Evolutionary conservation across 2,888 invertebrate genomes (phyloP), one percentile per base, ranked within the genome.

Genomic region (Mantis religiosa): DNA sequence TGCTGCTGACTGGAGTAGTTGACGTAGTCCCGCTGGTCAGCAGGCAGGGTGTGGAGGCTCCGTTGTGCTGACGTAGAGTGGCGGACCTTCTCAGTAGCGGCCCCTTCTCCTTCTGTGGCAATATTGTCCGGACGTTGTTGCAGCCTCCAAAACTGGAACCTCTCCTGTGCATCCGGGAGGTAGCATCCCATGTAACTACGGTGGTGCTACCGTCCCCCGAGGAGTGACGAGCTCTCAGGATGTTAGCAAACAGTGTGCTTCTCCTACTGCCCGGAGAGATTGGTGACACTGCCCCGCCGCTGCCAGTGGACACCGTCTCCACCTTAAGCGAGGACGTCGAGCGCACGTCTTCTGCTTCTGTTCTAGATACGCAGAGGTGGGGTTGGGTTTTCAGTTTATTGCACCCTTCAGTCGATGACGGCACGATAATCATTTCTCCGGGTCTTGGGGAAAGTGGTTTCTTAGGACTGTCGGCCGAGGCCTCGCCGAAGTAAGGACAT

Each of bases 401-500:
- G 12, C 41, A 41, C 12, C 54, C 86, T 2, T 87, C 87, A 14
- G 14, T 1, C 20, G 87, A 7, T 25, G 82, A 30, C 2, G 92
- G 90, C 82, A 92, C 91, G 28, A 91, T 90, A 6, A 91, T 71
- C 54, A 71, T 71, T 71, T 71, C 90, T 86, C 90, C 2, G 6
- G 87, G 82, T 71, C 47, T 87, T 7, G 28, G 87, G 15, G 87
- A 82, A 3, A 28, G 85, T 9, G 34, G 12, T 82, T 34, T 84
- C 28, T 81, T 84, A 9, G 82, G n/a, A 47, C 54, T 88, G n/a
- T 95, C 94, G 95, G 95, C 92, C 28, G 83, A 28, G 20, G 83
- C 95, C 90, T 96, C 95, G 0, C 97, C 97, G 91, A 97, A 97
- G 91, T 97, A 97, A 0, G 97, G 97, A 91, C 97, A 97, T 0